Conservation (phyloP, 2,113 vertebrate genomes). For the Blennius ocellaris region DNA sequence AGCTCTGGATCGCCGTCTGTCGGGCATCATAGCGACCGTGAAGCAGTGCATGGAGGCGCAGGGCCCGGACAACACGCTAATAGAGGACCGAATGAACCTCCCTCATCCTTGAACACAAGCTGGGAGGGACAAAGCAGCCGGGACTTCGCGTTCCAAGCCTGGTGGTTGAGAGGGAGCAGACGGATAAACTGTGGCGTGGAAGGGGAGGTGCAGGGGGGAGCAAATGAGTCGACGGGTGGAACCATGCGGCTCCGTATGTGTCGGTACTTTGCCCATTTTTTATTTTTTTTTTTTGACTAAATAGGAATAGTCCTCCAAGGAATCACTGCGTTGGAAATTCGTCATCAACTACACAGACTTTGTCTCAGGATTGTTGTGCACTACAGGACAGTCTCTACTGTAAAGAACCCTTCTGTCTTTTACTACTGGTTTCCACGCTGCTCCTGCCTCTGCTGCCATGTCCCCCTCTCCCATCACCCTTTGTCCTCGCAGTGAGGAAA, state of each 20-base stretch:
- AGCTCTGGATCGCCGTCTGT: slow-evolving; percentile 91
- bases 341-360: slow-evolving; percentile 15
- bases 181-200: neutral
- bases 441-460: slow-evolving; percentile 14
- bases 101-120: slow-evolving; percentile 84
- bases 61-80: slow-evolving; percentile 90
- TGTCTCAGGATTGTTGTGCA: slow-evolving; percentile 59
- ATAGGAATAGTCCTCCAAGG: slow-evolving; percentile 15
- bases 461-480: slow-evolving; percentile 4
- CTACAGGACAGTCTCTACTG: slow-evolving; percentile 35
- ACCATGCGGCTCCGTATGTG: neutral
- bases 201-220: neutral
- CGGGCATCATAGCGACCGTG: slow-evolving; percentile 88
- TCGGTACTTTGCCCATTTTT: neutral
- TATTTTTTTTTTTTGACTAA: slow-evolving; percentile 8
- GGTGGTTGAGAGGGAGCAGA: slow-evolving; percentile 7
- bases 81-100: slow-evolving; percentile 98
- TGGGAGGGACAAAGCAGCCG: neutral
- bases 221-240: slow-evolving; percentile 12
- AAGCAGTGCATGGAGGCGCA: slow-evolving; percentile 96
- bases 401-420: slow-evolving; percentile 1
- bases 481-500: neutral
- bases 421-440: slow-evolving; percentile 33
- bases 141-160: slow-evolving; percentile 11
- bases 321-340: slow-evolving; percentile 5